Evolutionary conservation across 2,113 vertebrate species (phyloP).

Genomic region (Pelusios castaneus): DNA sequence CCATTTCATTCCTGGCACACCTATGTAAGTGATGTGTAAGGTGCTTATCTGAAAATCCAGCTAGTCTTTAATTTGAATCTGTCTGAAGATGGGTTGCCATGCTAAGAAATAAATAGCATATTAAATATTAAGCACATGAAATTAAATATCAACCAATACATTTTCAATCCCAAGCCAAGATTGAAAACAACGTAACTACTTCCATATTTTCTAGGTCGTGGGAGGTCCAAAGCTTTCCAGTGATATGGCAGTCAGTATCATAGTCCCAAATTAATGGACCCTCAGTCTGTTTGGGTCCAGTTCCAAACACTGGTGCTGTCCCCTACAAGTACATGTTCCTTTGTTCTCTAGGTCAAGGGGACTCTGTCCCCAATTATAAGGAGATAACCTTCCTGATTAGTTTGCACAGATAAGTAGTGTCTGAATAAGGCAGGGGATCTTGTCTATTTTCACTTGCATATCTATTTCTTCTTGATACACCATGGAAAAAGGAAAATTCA

Average conservation of each 20-base stretch:
- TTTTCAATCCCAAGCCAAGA: neutral
- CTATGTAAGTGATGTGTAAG: neutral
- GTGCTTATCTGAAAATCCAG: neutral
- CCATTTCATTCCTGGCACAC: neutral
- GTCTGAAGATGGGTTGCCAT: neutral
- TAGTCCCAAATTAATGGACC: neutral
- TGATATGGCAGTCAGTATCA: neutral
- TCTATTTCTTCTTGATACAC: neutral
- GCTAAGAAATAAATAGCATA: neutral
- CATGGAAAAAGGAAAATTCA: neutral
- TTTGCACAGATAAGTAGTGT: neutral
- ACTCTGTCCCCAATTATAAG: neutral
- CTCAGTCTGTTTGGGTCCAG: neutral
- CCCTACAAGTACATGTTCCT: neutral
- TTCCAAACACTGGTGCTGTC: neutral
- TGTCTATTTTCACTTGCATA: neutral
- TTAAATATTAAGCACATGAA: neutral
- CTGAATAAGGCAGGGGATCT: neutral
- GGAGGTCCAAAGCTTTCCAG: rapidly evolving
- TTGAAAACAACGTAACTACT: neutral
- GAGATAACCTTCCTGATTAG: neutral
- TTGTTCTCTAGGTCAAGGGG: neutral
- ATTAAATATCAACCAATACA: neutral
- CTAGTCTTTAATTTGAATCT: neutral
- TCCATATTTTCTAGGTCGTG: neutral